Evolutionary conservation across 92 coral and sea anemone genomes (phyloP).

Genomic region (Paragorgia papillata): DNA sequence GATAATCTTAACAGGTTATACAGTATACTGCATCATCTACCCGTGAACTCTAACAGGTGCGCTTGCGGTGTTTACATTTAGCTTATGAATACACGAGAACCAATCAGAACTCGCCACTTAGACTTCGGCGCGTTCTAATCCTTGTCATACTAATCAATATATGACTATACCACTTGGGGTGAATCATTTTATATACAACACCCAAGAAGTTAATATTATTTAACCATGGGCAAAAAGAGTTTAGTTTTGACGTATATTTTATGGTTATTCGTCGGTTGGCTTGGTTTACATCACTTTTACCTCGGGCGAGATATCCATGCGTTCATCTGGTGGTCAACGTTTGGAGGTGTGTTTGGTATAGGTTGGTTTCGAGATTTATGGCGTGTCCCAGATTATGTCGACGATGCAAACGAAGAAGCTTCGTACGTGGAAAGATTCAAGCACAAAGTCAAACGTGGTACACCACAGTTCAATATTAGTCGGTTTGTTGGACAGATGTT

Average conservation of each 20-base stretch:
- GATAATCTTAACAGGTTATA: no score
- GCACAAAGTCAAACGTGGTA: conserved; percentile 71
- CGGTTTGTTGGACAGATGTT: conserved; percentile 97
- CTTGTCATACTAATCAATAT: no score
- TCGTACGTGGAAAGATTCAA: conserved; percentile 69
- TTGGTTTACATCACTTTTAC: conserved; percentile 93
- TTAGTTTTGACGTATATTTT: conserved; percentile 78
- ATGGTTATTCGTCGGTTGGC: conserved; percentile 94
- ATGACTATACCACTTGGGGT: no score
- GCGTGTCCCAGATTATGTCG: conserved; percentile 96
- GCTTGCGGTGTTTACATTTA: no score
- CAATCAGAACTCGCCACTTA: no score
- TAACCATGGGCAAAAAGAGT: conserved; percentile 68
- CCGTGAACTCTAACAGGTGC: no score
- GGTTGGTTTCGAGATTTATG: conserved; percentile 99
- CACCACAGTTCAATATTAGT: conserved; percentile 79
- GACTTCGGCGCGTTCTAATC: no score
- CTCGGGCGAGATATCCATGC: conserved; percentile 97
- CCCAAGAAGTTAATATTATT: no score
- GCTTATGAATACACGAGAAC: no score
- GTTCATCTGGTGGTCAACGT: conserved; percentile 97
- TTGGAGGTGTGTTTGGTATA: conserved; percentile 92
- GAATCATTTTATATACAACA: no score
- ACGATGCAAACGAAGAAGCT: conserved; percentile 85
- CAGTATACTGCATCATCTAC: no score